phyloP scores from a whole-genome alignment of 2,888 invertebrate species.

The Monoplex corrugatus region DNA sequence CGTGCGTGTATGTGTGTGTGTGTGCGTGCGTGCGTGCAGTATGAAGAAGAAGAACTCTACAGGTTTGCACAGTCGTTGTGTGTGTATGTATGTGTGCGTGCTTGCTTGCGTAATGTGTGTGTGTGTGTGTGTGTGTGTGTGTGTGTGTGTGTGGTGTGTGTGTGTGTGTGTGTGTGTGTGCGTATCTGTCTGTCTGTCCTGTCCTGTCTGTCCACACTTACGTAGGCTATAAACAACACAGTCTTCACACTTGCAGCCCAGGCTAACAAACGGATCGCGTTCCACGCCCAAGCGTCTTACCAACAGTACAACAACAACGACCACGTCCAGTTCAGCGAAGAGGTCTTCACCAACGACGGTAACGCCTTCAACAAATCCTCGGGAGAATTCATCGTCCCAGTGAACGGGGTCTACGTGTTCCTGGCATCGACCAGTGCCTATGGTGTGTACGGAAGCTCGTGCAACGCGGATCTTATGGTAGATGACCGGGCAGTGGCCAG shows the following conservation, averaged over 20 bases:
- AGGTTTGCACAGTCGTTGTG: too few relatives aligned
- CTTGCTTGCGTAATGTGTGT: too few relatives aligned
- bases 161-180: too few relatives aligned
- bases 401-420: neutral
- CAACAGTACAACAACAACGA: neutral
- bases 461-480: slow-evolving; percentile 3
- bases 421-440: neutral
- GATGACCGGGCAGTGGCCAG: neutral
- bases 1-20: too few relatives aligned
- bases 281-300: slow-evolving; percentile 8
- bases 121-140: too few relatives aligned
- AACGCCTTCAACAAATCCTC: neutral
- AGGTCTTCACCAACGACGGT: neutral
- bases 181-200: too few relatives aligned
- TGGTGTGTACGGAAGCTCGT: neutral
- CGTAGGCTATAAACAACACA: too few relatives aligned
- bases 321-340: slow-evolving; percentile 1
- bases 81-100: too few relatives aligned
- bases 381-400: neutral
- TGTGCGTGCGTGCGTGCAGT: too few relatives aligned
- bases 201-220: too few relatives aligned
- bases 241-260: neutral
- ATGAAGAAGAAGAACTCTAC: too few relatives aligned
- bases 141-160: too few relatives aligned
- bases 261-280: neutral